Evolutionary conservation across 1,140 invertebrate genomes (phyloP), one percentile per base, ranked within the genome.

Genomic region (Saccostrea echinata): DNA sequence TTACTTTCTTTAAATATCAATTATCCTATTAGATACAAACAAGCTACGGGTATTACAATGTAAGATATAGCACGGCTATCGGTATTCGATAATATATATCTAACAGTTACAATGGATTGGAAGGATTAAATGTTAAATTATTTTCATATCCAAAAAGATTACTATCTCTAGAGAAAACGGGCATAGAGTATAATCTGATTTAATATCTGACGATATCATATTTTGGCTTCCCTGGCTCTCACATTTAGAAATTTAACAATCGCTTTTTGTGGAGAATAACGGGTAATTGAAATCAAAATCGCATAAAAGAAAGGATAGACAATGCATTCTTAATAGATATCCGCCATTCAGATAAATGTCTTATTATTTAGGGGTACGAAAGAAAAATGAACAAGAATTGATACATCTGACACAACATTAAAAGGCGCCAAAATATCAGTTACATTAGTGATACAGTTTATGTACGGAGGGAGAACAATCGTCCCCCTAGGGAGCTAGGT

Each of bases 1-100:
- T 76, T 76, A 76, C 68, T 76, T 76, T 76, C 68, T 76, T 76
- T 76, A 76, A 76, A 76, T 76, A 76, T 76, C 68, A 76, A 76
- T 76, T 76, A 76, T 76, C 68, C 68, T 76, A 76, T 76, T 76
- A 76, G 68, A 76, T 76, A 76, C 68, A 76, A 76, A 76, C 68
- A 76, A 76, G 68, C 68, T 27, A 33, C 11, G 68, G 68, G 68
- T 76, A 33, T 76, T 76, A 76, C 68, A 76, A 76, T 76, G 68
- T 30, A 27, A 76, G 68, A 76, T 30, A 76, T 76, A 76, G 68
- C 24, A 33, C 68, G 27, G 16, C 68, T 76, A 76, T 76, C 27
- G 68, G 68, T 76, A 33, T 76, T 76, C 68, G 68, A 76, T 76
- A 76, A 76, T 76, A 30, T 76, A 76, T 76, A 76, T 76, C 68